Base-by-base conservation (phyloP, 2,797 vertebrate species). In the Knipowitschia caucasica region DNA sequence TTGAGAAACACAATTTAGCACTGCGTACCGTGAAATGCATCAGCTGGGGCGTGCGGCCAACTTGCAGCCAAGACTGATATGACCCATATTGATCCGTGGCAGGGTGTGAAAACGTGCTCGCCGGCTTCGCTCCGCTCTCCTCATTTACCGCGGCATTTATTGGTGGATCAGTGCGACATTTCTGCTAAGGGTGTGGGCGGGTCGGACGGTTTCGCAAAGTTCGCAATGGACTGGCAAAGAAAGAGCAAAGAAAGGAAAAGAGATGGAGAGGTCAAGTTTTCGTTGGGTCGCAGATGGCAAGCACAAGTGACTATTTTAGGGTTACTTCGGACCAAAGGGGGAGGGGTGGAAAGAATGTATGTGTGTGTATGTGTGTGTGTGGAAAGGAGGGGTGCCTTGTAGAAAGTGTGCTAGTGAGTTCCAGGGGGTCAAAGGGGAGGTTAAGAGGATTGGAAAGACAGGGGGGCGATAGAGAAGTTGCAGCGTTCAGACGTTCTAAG, bases 231-330 rank as follows among this genome's bases (percentile, higher is more conserved):
- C 58, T 35, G 62, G 64, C 58, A 67, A 70, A 73, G 73, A 73
- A 84, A 80, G 73, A 75, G 72, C 17, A 14, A 1, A 73, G 82
- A 80, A 75, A 75, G 72, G 20, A 14, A 1, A 6, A 8, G 5
- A 11, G 23, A 44, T 66, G 66, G 62, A 82, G 85, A 82, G 86
- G 83, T 86, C 85, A 83, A 63, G 53, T 68, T 72, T 78, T 85
- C 76, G 77, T 49, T 60, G 72, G 78, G 84, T 87, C 84, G 82
- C 86, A 88, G 81, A 88, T 85, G 82, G 83, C 26, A 67, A 53
- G 54, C 56, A 25, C 75, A 56, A 64, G 36, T 53, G 74, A 75
- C 64, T 54, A 45, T 73, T 50, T 75, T 47, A 71, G 81, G 70
- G 71, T 71, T 59, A 58, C 49, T 43, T 8, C 7, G 40, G 39